Percentiles rank a stretch among this genome's conserved stretches.
Conservation (phyloP, 2,888 invertebrate genomes). For the Hedychridium roseum region DNA sequence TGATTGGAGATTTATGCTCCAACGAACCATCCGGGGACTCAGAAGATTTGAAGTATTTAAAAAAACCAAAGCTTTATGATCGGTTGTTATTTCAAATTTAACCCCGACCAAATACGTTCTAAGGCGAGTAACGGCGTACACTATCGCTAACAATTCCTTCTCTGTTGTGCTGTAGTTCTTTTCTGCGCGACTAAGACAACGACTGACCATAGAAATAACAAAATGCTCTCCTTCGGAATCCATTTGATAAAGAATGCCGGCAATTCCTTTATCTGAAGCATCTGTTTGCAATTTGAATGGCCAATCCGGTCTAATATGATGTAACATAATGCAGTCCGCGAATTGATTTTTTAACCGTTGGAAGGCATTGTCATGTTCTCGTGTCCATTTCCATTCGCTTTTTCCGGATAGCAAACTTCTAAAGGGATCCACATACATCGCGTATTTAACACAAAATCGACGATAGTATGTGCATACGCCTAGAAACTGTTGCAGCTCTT, state of each 20-base stretch:
- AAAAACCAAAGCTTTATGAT: too few relatives aligned
- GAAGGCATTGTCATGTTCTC: slow-evolving; percentile 17
- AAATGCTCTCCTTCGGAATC: slow-evolving; percentile 4
- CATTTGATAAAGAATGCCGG: slow-evolving; percentile 27
- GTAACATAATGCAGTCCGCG: slow-evolving; percentile 12
- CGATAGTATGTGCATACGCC: slow-evolving; percentile 26
- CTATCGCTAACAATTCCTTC: slow-evolving; percentile 38
- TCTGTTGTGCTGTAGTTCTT: slow-evolving; percentile 34
- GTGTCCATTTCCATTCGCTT: slow-evolving; percentile 23
- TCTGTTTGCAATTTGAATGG: slow-evolving; percentile 18
- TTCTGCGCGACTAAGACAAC: slow-evolving; percentile 23
- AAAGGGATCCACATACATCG: slow-evolving; percentile 18
- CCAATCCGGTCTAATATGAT: slow-evolving; percentile 9
- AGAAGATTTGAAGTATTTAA: too few relatives aligned
- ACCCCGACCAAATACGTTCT: slow-evolving; percentile 22
- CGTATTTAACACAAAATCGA: slow-evolving; percentile 13
- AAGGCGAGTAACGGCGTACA: slow-evolving; percentile 39
- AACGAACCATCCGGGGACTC: too few relatives aligned
- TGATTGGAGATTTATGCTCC: too few relatives aligned
- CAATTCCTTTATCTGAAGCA: slow-evolving; percentile 22
- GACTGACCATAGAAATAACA: slow-evolving; percentile 33
- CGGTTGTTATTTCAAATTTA: too few relatives aligned
- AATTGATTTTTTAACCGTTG: slow-evolving; percentile 23
- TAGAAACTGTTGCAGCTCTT: slow-evolving; percentile 37
- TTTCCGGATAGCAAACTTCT: slow-evolving; percentile 13